Conservation (phyloP, 2,113 vertebrate species). For the Columba janthina region DNA sequence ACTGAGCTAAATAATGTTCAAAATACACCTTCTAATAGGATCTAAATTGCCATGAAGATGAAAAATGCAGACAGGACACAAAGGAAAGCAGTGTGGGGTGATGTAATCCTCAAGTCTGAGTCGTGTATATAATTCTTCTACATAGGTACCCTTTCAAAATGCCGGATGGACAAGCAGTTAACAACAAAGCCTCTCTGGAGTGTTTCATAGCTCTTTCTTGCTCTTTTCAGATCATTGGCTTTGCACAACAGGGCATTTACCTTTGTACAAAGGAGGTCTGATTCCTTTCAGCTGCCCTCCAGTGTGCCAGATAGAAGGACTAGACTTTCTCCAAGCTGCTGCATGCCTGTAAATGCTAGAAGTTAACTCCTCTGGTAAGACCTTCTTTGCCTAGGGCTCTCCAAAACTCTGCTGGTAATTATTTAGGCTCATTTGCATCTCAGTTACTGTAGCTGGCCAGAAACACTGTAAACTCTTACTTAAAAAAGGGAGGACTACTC, state of each 20-base stretch:
- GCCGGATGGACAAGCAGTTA: background rate
- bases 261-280: background rate
- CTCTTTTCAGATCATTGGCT: constrained; percentile 23
- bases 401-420: background rate
- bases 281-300: constrained; percentile 23
- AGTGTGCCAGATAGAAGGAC: background rate
- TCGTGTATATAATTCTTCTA: background rate
- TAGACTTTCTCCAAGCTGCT: background rate
- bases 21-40: constrained; percentile 13
- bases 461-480: background rate
- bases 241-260: background rate
- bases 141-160: constrained; percentile 9
- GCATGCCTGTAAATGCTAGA: background rate
- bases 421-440: background rate
- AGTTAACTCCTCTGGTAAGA: background rate
- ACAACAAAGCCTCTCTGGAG: constrained; percentile 10
- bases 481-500: background rate
- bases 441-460: background rate
- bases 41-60: background rate
- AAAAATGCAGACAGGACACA: background rate
- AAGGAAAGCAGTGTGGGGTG: constrained; percentile 9
- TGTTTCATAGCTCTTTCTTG: constrained; percentile 3
- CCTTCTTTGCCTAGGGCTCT: background rate
- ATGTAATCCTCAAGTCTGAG: constrained; percentile 25
- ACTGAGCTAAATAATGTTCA: background rate